These are phyloP conservation scores for Philopotamus ludificatus DNA, from an alignment of 1,140 invertebrate genomes.

Conservation along the genomic window DNA sequence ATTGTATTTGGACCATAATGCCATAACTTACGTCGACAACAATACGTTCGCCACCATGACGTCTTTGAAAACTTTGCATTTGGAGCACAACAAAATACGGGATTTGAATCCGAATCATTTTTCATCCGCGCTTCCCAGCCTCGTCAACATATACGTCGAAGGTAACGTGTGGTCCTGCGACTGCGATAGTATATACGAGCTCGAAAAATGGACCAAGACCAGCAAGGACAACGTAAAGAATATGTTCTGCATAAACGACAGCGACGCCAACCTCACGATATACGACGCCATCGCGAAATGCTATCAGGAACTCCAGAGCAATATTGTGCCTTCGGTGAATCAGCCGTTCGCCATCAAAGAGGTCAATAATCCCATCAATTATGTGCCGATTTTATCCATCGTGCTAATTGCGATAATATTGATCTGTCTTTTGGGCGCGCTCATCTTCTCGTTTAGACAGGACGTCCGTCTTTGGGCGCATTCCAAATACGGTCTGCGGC, in stretches of 20 bases:
- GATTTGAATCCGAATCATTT: slow-evolving; percentile 70
- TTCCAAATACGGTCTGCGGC: slow-evolving; percentile 69
- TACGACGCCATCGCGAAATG: slow-evolving; percentile 66
- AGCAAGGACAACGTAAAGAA: slow-evolving; percentile 67
- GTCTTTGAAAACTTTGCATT: slow-evolving; percentile 69
- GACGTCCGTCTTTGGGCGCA: slow-evolving; percentile 74
- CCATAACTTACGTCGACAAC: slow-evolving; percentile 69
- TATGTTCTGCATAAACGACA: slow-evolving; percentile 61
- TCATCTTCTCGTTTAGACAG: slow-evolving; percentile 75
- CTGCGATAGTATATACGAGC: slow-evolving; percentile 61
- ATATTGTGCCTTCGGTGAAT: slow-evolving; percentile 67
- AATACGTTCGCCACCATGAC: slow-evolving; percentile 71
- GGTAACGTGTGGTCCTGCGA: slow-evolving; percentile 72
- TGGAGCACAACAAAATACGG: slow-evolving; percentile 75
- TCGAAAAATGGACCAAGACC: slow-evolving; percentile 68
- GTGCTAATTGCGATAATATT: slow-evolving; percentile 72
- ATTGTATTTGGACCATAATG: slow-evolving; percentile 81
- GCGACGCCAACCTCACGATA: slow-evolving; percentile 65
- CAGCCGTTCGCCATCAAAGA: slow-evolving; percentile 55
- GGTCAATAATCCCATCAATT: slow-evolving; percentile 62
- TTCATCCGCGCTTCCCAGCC: slow-evolving; percentile 59
- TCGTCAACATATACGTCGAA: slow-evolving; percentile 65
- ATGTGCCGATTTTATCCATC: slow-evolving; percentile 69
- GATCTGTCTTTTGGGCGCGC: slow-evolving; percentile 65
- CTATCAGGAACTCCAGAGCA: slow-evolving; percentile 69